Evolutionary conservation across 2,797 vertebrate genomes (phyloP).

Genomic region (Pogoniulus pusillus): DNA sequence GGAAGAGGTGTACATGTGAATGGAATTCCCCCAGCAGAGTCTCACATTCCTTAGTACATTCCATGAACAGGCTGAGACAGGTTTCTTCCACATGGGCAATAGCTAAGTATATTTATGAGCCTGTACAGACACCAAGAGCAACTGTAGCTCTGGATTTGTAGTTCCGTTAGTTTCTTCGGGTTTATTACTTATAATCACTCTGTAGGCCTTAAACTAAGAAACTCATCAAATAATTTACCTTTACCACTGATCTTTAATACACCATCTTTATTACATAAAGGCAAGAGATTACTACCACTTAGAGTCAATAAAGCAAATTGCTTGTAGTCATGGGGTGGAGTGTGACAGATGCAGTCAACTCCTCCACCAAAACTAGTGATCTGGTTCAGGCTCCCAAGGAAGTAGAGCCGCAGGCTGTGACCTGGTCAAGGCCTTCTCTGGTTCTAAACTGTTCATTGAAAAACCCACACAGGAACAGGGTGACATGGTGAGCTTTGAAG

Average conservation of each 20-base stretch:
- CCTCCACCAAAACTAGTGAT: background rate
- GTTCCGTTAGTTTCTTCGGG: background rate
- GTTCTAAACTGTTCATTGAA: background rate
- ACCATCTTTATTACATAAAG: background rate
- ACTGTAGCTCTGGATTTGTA: no score
- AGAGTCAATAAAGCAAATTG: background rate
- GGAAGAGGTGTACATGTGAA: no score
- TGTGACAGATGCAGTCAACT: background rate
- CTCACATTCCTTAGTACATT: no score
- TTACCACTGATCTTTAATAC: background rate
- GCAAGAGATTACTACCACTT: background rate
- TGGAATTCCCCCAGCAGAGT: no score
- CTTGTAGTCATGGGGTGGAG: background rate
- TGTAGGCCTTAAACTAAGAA: background rate
- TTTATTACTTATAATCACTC: background rate
- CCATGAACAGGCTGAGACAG: no score
- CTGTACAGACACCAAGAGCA: no score
- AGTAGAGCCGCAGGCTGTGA: background rate
- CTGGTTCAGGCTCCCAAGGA: background rate
- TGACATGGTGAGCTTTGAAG: background rate
- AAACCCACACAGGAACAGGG: background rate
- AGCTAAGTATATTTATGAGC: no score
- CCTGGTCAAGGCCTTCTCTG: background rate
- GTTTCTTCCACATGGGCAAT: no score
- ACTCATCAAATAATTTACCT: background rate